These are phyloP conservation scores for Oncorhynchus keta DNA, from an alignment of 2,113 vertebrate genomes.

Conservation along the genomic window DNA sequence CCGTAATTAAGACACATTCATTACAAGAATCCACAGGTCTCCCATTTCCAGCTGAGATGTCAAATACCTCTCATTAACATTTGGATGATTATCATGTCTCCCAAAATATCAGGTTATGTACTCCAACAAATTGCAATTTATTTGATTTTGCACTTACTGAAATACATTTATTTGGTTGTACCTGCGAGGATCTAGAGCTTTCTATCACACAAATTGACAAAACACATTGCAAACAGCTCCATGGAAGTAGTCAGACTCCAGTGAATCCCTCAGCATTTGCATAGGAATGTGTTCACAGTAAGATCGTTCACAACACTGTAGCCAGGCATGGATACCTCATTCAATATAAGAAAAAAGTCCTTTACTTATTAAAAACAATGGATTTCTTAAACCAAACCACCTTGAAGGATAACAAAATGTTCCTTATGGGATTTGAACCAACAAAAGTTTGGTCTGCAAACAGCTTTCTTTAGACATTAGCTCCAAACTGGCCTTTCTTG, in stretches of 20 bases:
- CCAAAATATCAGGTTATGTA: neutral
- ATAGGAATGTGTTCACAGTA: neutral
- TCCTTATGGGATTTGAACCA: too few relatives aligned
- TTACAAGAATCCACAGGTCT: constrained; percentile 63
- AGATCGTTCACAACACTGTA: neutral
- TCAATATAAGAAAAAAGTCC: neutral
- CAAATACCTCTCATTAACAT: constrained; percentile 69
- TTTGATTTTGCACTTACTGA: neutral
- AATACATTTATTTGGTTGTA: neutral
- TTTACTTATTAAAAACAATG: too few relatives aligned
- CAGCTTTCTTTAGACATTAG: too few relatives aligned
- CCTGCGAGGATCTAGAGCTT: neutral
- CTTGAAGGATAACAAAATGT: too few relatives aligned
- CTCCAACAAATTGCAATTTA: neutral
- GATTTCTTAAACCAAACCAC: too few relatives aligned
- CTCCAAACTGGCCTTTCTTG: too few relatives aligned
- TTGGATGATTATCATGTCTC: constrained; percentile 52
- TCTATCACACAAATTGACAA: neutral
- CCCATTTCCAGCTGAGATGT: constrained; percentile 63
- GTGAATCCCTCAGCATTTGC: neutral
- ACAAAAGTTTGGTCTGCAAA: too few relatives aligned
- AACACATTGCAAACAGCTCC: neutral
- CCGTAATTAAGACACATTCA: constrained; percentile 75
- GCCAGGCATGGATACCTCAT: too few relatives aligned
- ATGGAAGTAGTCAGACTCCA: neutral